Evolutionary conservation across 2,113 vertebrate genomes (phyloP), one percentile per base, ranked within the genome.

Genomic region (Apaloderma vittatum): DNA sequence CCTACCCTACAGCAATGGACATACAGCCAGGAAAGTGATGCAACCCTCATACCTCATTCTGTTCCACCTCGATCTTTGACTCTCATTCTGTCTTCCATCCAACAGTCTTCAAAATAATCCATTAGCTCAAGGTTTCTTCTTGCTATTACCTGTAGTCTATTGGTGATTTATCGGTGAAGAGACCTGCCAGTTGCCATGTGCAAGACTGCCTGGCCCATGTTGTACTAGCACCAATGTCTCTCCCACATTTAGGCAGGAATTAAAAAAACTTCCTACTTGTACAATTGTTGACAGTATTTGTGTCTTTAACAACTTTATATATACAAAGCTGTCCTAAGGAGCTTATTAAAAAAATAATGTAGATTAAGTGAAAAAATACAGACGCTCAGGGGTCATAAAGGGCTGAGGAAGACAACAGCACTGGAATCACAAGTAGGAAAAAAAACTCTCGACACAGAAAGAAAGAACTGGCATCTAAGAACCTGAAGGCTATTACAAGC

Each of bases 21-120:
- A 2, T 2, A 32, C 0, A 7, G 63, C n/a, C 63, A 94, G 58
- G 34, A 76, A 58, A 66, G 24, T 0, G 3, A 88, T 3, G 16
- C 0, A 1, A 71, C 30, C 19, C 26, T 45, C 65, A 12, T 17
- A 12, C 29, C 45, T 62, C 20, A 6, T 26, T 51, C 34, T 55
- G 52, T 7, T 9, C 21, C 66, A 85, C 14, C 30, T 48, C 24
- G 0, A 36, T 26, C 36, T 71, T 27, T 32, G 29, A 45, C 45
- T 63, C 24, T 19, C 45, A 17, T 34, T 52, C 49, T 58, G 21
- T n/a, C n/a, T 46, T 54, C 46, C 61, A 30, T 20, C 2, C 4
- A 67, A 45, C 3, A 20, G 1, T 45, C 89, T 37, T 17, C 16
- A 30, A 66, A 77, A 23, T 36, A 63, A 88, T 67, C 88, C 12